Percentiles rank a stretch among this genome's conserved stretches.
These are phyloP conservation scores for Platysternon megacephalum DNA, from an alignment of 2,113 vertebrate species.

Conservation along the genomic window DNA sequence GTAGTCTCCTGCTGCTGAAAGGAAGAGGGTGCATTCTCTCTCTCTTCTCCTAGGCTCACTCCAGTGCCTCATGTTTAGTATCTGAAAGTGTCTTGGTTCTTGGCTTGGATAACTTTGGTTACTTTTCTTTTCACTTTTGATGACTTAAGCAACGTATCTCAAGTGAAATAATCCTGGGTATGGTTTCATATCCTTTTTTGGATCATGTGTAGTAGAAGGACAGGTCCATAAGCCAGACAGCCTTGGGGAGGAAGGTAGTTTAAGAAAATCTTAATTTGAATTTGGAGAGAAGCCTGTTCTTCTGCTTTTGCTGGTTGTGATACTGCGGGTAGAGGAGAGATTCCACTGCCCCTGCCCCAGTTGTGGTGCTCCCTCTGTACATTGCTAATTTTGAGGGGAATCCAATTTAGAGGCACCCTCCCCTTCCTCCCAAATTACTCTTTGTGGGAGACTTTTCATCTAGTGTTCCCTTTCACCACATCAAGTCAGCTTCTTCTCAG, in stretches of 20 bases:
- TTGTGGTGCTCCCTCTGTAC: accelerated
- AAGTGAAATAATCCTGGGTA: neutral
- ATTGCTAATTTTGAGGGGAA: neutral
- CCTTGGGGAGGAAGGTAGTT: neutral
- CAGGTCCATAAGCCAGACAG: neutral
- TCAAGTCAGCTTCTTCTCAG: neutral
- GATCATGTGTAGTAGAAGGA: neutral
- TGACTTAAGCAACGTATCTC: neutral
- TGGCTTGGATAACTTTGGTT: neutral
- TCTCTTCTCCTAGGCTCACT: neutral
- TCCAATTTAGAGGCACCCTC: neutral
- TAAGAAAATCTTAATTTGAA: neutral
- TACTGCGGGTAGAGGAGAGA: neutral
- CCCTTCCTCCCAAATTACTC: neutral
- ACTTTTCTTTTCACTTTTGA: neutral
- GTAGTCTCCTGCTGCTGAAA: neutral
- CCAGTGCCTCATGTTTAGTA: neutral
- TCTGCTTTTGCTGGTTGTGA: neutral
- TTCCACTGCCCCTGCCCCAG: neutral
- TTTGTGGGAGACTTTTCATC: neutral
- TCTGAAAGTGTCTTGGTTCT: neutral
- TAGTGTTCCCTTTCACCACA: neutral
- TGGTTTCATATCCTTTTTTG: neutral
- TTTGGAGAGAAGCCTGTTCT: neutral
- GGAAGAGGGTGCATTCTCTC: neutral